phyloP scores from a whole-genome alignment of 2,113 vertebrate genomes.

The Columbina picui region DNA sequence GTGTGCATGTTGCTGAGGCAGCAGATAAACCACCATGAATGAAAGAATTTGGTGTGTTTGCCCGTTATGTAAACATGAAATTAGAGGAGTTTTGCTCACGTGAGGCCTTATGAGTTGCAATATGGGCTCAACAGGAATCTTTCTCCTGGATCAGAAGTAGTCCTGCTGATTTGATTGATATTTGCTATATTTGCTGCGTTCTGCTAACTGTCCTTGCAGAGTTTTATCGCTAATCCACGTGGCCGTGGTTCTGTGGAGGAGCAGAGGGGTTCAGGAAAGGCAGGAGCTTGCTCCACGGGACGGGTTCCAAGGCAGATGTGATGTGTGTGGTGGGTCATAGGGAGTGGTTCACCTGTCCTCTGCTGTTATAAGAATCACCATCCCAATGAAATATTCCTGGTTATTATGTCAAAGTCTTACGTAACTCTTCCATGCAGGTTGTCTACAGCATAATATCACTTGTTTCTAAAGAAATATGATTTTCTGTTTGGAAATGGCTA shows the following conservation, averaged over 20 bases:
- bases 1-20: background rate
- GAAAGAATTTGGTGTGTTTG: background rate
- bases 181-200: background rate
- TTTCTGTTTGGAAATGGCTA: background rate
- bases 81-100: background rate
- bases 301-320: background rate
- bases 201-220: background rate
- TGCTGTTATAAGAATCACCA: background rate
- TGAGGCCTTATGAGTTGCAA: background rate
- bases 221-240: background rate
- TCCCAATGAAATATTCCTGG: background rate
- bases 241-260: background rate
- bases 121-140: background rate
- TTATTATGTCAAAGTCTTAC: background rate
- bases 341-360: background rate
- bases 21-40: background rate
- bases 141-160: background rate
- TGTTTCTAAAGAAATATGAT: background rate
- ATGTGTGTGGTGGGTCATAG: background rate
- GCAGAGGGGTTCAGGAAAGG: background rate
- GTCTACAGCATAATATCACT: background rate
- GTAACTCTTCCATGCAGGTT: background rate
- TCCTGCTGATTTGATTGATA: background rate
- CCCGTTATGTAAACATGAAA: background rate
- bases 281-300: background rate